Conservation (phyloP, 2,888 invertebrate genomes). For the Galeruca laticollis region DNA sequence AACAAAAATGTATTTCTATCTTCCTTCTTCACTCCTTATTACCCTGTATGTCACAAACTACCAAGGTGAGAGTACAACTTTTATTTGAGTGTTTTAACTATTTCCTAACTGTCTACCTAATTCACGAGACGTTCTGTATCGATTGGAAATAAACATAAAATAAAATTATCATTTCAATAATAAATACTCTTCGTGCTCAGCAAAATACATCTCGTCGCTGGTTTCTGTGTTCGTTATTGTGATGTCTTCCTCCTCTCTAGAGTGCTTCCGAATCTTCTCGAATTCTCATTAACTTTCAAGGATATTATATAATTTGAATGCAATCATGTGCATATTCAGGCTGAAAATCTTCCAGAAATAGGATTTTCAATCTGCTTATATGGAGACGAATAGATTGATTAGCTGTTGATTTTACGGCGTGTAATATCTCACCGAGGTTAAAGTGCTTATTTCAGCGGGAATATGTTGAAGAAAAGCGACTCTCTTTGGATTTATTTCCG, state of each 20-base stretch:
- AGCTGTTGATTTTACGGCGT: slow-evolving; percentile 30
- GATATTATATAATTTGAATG: slow-evolving; percentile 28
- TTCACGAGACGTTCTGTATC: too few relatives aligned
- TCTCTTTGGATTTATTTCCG: slow-evolving; percentile 10
- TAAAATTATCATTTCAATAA: too few relatives aligned
- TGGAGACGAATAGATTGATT: slow-evolving; percentile 35
- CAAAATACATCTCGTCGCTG: background rate
- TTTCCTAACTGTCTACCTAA: too few relatives aligned
- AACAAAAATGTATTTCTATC: too few relatives aligned
- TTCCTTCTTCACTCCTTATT: too few relatives aligned
- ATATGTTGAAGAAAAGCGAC: slow-evolving; percentile 20
- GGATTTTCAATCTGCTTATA: slow-evolving; percentile 38
- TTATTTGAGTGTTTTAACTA: too few relatives aligned
- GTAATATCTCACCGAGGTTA: slow-evolving; percentile 20
- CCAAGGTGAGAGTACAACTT: too few relatives aligned
- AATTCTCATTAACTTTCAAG: slow-evolving; percentile 23
- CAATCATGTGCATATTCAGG: slow-evolving; percentile 33
- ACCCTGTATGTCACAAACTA: too few relatives aligned
- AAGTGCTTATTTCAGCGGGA: slow-evolving; percentile 28
- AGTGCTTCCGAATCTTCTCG: slow-evolving; percentile 20
- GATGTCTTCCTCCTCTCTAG: background rate
- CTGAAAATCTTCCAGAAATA: slow-evolving; percentile 29
- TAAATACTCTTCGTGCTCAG: too few relatives aligned
- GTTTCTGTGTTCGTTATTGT: background rate
- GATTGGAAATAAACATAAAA: too few relatives aligned